Conservation (phyloP, 64 coral and sea anemone genomes). For the Actinia tenebrosa region DNA sequence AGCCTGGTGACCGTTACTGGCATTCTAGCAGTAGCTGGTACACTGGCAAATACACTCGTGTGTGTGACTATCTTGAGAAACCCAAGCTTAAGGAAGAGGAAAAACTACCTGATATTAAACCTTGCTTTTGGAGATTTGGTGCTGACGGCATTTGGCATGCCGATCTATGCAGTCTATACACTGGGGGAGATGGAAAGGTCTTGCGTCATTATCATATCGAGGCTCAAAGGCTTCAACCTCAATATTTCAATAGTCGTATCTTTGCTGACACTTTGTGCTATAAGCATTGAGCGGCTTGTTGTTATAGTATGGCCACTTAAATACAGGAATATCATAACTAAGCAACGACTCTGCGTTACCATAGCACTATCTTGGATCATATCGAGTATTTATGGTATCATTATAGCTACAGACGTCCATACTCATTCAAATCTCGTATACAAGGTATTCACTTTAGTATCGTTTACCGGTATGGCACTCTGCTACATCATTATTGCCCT, state of each 20-base stretch:
- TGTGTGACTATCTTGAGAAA: conserved; percentile 44
- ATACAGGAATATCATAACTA: conserved; percentile 21
- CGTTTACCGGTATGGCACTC: no score
- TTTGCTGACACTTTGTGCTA: conserved; percentile 37
- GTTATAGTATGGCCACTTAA: conserved; percentile 53
- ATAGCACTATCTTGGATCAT: no score
- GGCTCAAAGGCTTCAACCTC: conserved; percentile 27
- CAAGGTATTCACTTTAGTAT: no score
- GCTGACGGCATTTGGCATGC: conserved; percentile 26
- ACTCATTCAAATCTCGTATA: no score
- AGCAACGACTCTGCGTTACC: not conserved
- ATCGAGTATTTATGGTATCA: no score
- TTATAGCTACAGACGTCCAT: no score
- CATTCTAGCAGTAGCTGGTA: not conserved
- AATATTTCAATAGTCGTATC: conserved; percentile 43
- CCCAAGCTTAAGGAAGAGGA: conserved; percentile 27
- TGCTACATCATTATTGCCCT: no score
- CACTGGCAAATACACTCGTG: not conserved
- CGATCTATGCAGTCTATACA: conserved; percentile 34
- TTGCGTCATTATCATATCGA: conserved; percentile 33
- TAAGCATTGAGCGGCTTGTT: conserved; percentile 54
- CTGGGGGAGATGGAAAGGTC: conserved; percentile 35
- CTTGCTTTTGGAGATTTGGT: conserved; percentile 43
- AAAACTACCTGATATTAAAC: conserved; percentile 51
- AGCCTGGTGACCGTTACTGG: not conserved